phyloP scores from a whole-genome alignment of 2,888 invertebrate genomes.

The Melanargia galathea region DNA sequence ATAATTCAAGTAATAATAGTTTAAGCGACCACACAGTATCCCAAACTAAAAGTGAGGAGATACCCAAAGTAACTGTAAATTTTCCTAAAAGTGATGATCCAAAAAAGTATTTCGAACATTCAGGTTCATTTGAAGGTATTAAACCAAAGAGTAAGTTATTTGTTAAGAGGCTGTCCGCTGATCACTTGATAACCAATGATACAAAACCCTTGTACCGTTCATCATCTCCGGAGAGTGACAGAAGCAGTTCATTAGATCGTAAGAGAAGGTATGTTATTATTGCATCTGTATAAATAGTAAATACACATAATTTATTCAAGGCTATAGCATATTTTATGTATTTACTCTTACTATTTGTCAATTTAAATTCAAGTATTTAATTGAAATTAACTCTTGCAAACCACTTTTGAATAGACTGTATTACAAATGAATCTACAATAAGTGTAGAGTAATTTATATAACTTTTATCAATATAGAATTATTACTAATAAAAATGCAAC shows the following conservation, averaged over 20 bases:
- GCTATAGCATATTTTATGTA: slow-evolving; percentile 6
- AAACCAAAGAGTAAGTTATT: slow-evolving; percentile 73
- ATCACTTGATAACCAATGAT: slow-evolving; percentile 75
- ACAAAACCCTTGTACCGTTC: slow-evolving; percentile 67
- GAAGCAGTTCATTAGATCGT: slow-evolving; percentile 75
- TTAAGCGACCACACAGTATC: slow-evolving; percentile 64
- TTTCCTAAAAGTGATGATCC: slow-evolving; percentile 70
- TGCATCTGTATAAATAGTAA: not conserved
- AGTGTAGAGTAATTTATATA: too few species aligned
- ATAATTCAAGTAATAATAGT: slow-evolving; percentile 64
- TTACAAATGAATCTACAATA: too few species aligned
- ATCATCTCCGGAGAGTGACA: slow-evolving; percentile 77
- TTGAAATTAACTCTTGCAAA: too few species aligned
- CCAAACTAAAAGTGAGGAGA: slow-evolving; percentile 72
- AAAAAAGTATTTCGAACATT: slow-evolving; percentile 73
- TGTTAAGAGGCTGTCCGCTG: slow-evolving; percentile 76
- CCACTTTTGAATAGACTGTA: too few species aligned
- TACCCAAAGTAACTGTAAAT: slow-evolving; percentile 69
- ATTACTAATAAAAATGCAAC: too few species aligned
- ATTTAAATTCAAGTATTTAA: too few species aligned
- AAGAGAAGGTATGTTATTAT: slow-evolving; percentile 64
- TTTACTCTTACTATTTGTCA: too few species aligned
- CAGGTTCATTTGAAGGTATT: slow-evolving; percentile 75
- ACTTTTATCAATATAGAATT: too few species aligned
- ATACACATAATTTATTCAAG: not conserved